A percentile compares a stretch with the other conserved stretches of the same genome.
Conservation (phyloP, 2,797 vertebrate species). For the Allobates femoralis region DNA sequence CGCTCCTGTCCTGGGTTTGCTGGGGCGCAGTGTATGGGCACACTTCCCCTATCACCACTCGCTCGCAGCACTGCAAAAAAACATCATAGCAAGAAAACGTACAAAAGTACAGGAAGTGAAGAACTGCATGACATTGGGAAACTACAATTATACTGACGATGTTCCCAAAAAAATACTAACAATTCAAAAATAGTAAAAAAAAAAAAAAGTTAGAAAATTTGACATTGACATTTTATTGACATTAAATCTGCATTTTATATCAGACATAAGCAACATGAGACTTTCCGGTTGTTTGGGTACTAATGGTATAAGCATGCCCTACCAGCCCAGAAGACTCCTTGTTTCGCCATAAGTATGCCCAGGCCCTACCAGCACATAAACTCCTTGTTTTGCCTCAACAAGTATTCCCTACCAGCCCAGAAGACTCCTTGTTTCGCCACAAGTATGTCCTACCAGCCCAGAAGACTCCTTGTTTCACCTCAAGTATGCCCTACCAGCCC, state of each 20-base stretch:
- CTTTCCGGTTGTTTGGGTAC: neutral
- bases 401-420: no score
- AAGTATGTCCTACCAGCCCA: no score
- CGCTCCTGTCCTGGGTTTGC: slow-evolving; percentile 58
- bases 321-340: neutral
- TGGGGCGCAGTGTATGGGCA: slow-evolving; percentile 51
- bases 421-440: no score
- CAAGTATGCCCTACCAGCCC: no score
- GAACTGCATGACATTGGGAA: slow-evolving; percentile 49
- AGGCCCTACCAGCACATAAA: no score
- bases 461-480: no score
- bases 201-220: neutral
- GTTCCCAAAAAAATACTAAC: slow-evolving; percentile 36
- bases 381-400: no score
- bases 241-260: neutral
- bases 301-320: neutral
- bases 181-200: neutral
- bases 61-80: slow-evolving; percentile 63
- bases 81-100: slow-evolving; percentile 62
- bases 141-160: slow-evolving; percentile 50
- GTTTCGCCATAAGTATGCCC: no score
- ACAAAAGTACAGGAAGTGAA: slow-evolving; percentile 55
- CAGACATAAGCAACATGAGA: neutral
- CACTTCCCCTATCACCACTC: slow-evolving; percentile 55
- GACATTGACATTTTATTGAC: neutral